These are phyloP conservation scores for Odocoileus virginianus DNA, from an alignment of 2,113 vertebrate genomes.

Conservation along the genomic window DNA sequence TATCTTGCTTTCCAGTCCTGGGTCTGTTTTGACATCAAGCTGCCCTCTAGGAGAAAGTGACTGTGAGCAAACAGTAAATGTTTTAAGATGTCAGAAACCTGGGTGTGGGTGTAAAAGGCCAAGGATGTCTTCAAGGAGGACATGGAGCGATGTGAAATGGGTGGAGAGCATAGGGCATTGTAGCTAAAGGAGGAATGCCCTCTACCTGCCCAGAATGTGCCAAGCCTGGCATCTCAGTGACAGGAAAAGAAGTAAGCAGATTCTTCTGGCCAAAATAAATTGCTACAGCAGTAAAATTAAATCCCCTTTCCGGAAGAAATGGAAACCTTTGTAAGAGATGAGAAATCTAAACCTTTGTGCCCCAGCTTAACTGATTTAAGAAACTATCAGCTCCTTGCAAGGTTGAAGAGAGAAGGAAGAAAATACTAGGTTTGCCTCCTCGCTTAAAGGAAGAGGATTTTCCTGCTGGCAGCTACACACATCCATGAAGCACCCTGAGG, in stretches of 20 bases:
- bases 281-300: constrained; percentile 60
- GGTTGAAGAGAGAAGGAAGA: constrained; percentile 15
- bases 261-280: constrained; percentile 29
- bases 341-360: constrained; percentile 55
- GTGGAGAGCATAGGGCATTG: background rate
- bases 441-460: background rate
- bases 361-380: constrained; percentile 28
- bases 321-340: constrained; percentile 38
- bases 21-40: background rate
- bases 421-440: background rate
- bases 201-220: constrained; percentile 28
- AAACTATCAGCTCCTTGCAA: constrained; percentile 53
- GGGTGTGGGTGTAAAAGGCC: background rate
- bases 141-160: background rate
- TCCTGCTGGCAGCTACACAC: background rate
- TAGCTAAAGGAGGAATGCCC: background rate
- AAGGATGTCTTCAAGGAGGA: background rate
- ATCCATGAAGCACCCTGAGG: background rate
- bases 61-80: background rate
- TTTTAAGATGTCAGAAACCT: background rate
- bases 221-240: constrained; percentile 42
- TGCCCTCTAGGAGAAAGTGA: background rate
- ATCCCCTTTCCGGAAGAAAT: constrained; percentile 57
- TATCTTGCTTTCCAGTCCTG: background rate
- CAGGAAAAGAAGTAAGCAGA: constrained; percentile 55